Base-by-base conservation (phyloP, 1,140 invertebrate species). In the Trachymyrmex septentrionalis region DNA sequence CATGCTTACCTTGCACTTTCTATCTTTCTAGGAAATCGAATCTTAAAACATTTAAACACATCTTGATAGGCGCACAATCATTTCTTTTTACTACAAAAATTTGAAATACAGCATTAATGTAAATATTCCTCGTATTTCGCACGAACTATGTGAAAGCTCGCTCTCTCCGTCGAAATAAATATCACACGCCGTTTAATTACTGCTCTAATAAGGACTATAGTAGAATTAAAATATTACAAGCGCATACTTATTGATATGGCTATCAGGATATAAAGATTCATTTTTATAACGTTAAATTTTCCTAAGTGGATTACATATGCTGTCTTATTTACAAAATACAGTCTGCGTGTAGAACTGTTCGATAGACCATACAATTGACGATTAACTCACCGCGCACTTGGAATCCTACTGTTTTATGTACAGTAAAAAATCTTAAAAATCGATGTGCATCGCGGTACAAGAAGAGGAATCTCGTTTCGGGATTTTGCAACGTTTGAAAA, bases 311-410 rank as follows among this genome's bases (percentile, higher is more conserved):
- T 78, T 63, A 76, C 44, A 85, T 44, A 44, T 80, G 24, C 57
- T 57, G 63, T 80, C 73, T 76, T 85, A 77, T 85, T 67, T 85
- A 85, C 75, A 85, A 85, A 78, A 85, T 85, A 80, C 66, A 85
- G 24, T 77, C 82, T 66, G 73, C 73, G 34, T 80, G 14, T 48
- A 77, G 19, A 85, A 64, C 53, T 77, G 27, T 80, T 75, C 69
- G 16, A 50, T 75, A 64, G 61, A 84, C 16, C 55, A 77, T 63
- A 76, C 63, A 80, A 77, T 81, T 89, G 69, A 84, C 69, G n/a
- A 84, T 73, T 84, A 61, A 73, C 59, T 84, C 38, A 73, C 14
- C 55, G 69, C 69, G 44, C 55, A 84, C n/a, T 69, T 75, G 24
- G 57, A n/a, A 84, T 75, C 27, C 44, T 27, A 75, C 48, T 61